A percentile compares a stretch with the other conserved stretches of the same genome.
Evolutionary conservation across 2,888 invertebrate genomes (phyloP).

Genomic region (Hypolimnas misippus): DNA sequence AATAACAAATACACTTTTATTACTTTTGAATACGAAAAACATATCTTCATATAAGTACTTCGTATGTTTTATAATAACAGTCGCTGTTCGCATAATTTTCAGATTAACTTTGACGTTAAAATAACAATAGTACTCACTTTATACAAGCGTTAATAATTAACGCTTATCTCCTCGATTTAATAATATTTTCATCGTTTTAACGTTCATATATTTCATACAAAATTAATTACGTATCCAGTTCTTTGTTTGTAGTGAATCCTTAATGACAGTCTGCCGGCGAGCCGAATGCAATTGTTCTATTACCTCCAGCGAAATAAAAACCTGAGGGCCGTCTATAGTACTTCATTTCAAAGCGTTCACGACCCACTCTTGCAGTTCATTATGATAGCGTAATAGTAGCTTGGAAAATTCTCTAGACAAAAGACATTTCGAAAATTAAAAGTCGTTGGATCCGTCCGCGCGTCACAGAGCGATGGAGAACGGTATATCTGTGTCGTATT

Average conservation of each 20-base stretch:
- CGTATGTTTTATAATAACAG: background rate
- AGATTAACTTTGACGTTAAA: background rate
- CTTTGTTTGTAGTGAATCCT: slow-evolving; percentile 42
- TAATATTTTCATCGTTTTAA: background rate
- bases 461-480: slow-evolving; percentile 27
- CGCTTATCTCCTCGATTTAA: background rate
- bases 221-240: slow-evolving; percentile 33
- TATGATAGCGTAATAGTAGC: slow-evolving; percentile 60
- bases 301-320: slow-evolving; percentile 49
- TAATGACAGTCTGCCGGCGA: slow-evolving; percentile 43
- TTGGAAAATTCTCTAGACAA: slow-evolving; percentile 52
- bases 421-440: slow-evolving; percentile 62
- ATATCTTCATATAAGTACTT: no score
- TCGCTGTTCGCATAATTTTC: background rate
- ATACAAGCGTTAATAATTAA: background rate
- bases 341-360: slow-evolving; percentile 58
- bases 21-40: no score
- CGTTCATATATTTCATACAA: slow-evolving; percentile 16
- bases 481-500: slow-evolving; percentile 13
- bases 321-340: slow-evolving; percentile 51
- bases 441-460: slow-evolving; percentile 34
- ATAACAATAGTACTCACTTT: background rate
- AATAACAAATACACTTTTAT: background rate
- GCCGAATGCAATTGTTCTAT: slow-evolving; percentile 52
- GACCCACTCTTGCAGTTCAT: slow-evolving; percentile 58